phyloP scores from a whole-genome alignment of 2,888 invertebrate species.

The Phyllotreta cruciferae region DNA sequence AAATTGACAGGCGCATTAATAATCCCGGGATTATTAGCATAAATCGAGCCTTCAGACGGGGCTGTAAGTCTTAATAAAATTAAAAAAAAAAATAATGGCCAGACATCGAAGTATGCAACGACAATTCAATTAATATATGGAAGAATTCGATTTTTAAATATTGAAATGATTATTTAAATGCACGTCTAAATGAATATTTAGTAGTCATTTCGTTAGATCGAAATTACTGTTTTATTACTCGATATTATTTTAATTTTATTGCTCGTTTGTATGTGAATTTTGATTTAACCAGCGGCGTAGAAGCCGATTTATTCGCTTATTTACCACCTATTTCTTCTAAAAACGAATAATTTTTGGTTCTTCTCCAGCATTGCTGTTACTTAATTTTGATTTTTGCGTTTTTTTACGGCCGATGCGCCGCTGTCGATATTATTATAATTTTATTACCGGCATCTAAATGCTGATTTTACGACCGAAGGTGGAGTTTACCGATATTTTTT shows the following conservation, averaged over 20 bases:
- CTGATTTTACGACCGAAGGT: slow-evolving; percentile 14
- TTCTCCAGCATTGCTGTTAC: no score
- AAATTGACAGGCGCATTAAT: slow-evolving; percentile 4
- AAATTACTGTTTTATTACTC: slow-evolving; percentile 12
- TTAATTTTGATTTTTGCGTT: no score
- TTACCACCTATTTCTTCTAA: no score
- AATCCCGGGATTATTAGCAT: slow-evolving; percentile 13
- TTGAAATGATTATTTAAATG: slow-evolving; percentile 16
- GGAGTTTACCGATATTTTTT: slow-evolving; percentile 17
- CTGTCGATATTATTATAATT: slow-evolving; percentile 15
- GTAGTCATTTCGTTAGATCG: slow-evolving; percentile 6
- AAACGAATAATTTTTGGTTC: no score
- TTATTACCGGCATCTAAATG: slow-evolving; percentile 6
- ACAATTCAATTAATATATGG: slow-evolving; percentile 29
- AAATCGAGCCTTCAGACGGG: slow-evolving; percentile 22
- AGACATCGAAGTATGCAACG: slow-evolving; percentile 25
- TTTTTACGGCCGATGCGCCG: neutral
- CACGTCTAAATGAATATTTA: slow-evolving; percentile 16
- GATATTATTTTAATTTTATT: slow-evolving; percentile 17
- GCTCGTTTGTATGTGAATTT: slow-evolving; percentile 1
- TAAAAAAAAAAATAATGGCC: neutral
- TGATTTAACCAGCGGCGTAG: slow-evolving; percentile 4
- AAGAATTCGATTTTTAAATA: slow-evolving; percentile 15
- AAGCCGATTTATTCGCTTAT: no score
- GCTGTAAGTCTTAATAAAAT: slow-evolving; percentile 24